Conservation (phyloP, 2,888 invertebrate species). For the Netelia inedita region DNA sequence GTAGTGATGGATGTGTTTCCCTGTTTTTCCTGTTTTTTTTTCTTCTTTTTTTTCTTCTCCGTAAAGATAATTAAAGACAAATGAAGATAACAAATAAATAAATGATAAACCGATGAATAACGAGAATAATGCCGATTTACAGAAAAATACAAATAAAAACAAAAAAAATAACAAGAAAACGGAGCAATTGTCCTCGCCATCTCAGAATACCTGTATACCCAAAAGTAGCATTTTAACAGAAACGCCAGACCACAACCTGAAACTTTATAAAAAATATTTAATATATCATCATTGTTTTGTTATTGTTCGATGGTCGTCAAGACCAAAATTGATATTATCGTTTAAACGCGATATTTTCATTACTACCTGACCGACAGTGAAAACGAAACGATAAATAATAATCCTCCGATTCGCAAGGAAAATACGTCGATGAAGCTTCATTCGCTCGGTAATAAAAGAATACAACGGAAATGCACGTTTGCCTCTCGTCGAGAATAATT, state of each 20-base stretch:
- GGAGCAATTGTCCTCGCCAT: constrained; percentile 63
- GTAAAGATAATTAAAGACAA: constrained; percentile 49
- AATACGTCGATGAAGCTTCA: neutral
- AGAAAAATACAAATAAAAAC: constrained; percentile 3
- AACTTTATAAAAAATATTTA: constrained; percentile 1
- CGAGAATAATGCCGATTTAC: constrained; percentile 9
- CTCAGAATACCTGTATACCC: constrained; percentile 53
- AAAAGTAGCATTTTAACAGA: constrained; percentile 36
- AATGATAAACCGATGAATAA: constrained; percentile 7
- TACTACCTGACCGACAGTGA: constrained; percentile 28
- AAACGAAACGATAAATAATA: neutral
- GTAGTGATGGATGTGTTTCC: constrained; percentile 31
- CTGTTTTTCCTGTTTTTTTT: no score
- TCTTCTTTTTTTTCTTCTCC: constrained; percentile 60
- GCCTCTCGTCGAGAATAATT: constrained; percentile 52
- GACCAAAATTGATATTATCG: neutral
- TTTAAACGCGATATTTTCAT: neutral
- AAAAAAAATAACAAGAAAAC: constrained; percentile 50
- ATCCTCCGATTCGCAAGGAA: constrained; percentile 25
- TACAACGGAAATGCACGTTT: constrained; percentile 41
- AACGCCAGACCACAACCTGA: constrained; percentile 22
- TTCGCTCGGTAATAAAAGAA: no score
- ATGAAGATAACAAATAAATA: constrained; percentile 61
- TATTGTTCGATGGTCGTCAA: constrained; percentile 6
- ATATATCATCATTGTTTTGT: constrained; percentile 28